These are phyloP conservation scores for Grapholita molesta DNA, from an alignment of 1,140 invertebrate genomes.

Conservation along the genomic window DNA sequence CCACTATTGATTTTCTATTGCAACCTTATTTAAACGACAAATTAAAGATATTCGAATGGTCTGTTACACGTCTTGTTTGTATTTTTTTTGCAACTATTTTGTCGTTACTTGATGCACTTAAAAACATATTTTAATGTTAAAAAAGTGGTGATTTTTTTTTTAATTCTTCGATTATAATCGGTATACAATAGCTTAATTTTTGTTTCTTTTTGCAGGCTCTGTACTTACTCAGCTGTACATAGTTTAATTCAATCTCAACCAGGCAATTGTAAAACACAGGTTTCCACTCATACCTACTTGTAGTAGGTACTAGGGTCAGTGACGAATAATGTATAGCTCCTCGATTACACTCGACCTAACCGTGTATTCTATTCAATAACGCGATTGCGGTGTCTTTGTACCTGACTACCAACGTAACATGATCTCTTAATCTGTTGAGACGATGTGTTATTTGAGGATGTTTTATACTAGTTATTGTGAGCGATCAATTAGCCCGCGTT, in stretches of 20 bases:
- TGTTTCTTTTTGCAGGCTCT: too few relatives aligned
- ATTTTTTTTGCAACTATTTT: too few relatives aligned
- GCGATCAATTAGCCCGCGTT: neutral
- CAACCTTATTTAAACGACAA: too few relatives aligned
- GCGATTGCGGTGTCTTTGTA: neutral
- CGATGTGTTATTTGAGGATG: neutral
- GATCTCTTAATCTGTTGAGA: neutral
- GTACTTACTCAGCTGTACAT: neutral
- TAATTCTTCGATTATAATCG: too few relatives aligned
- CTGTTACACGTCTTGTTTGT: too few relatives aligned
- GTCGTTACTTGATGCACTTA: too few relatives aligned
- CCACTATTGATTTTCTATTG: too few relatives aligned
- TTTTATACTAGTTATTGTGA: neutral
- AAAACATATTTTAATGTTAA: too few relatives aligned
- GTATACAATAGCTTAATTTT: too few relatives aligned
- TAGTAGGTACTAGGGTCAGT: neutral
- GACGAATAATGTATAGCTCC: constrained; percentile 15
- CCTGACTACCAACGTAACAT: neutral
- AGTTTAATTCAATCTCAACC: neutral
- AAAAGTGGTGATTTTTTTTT: too few relatives aligned
- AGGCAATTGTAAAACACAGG: neutral
- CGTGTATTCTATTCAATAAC: neutral
- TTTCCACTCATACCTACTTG: neutral
- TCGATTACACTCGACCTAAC: constrained; percentile 13
- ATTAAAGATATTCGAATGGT: too few relatives aligned